Evolutionary conservation across 2,113 vertebrate species (phyloP).

Genomic region (Scopus umbretta): DNA sequence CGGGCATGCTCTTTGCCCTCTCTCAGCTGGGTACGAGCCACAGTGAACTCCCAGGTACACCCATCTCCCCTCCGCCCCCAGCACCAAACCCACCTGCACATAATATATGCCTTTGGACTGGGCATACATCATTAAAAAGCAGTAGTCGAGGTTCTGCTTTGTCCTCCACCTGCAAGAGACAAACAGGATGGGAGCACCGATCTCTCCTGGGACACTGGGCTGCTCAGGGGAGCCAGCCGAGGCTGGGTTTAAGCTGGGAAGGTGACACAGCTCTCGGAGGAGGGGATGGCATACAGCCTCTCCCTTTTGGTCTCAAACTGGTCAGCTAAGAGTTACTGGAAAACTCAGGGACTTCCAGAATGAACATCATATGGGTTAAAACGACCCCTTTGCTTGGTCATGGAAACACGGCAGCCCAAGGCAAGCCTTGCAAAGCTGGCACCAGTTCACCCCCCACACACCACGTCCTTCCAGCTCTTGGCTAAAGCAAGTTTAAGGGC

Average conservation of each 20-base stretch:
- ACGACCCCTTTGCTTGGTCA: not conserved
- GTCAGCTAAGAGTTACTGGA: not conserved
- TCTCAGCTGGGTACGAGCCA: not conserved
- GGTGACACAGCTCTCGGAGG: not conserved
- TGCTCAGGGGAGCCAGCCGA: not conserved
- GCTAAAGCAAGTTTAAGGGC: not conserved
- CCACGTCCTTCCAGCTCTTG: not conserved
- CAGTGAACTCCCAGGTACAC: not conserved
- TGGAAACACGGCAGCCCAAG: not conserved
- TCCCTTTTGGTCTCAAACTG: not conserved
- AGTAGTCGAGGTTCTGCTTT: constrained; percentile 98
- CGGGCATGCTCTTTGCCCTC: not conserved
- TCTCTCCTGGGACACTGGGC: not conserved
- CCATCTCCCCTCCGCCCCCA: not conserved
- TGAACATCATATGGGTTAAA: not conserved
- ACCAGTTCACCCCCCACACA: too few species aligned
- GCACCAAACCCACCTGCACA: constrained; percentile 78
- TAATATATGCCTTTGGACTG: constrained; percentile 98
- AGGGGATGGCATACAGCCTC: not conserved
- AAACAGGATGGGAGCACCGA: rapidly evolving
- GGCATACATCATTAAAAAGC: constrained; percentile 99
- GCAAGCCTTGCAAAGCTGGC: not conserved
- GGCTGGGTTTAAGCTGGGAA: not conserved
- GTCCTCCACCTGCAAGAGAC: constrained; percentile 88
- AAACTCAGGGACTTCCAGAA: not conserved